Evolutionary conservation across 1,140 invertebrate species (phyloP).

Genomic region (Apis cerana): DNA sequence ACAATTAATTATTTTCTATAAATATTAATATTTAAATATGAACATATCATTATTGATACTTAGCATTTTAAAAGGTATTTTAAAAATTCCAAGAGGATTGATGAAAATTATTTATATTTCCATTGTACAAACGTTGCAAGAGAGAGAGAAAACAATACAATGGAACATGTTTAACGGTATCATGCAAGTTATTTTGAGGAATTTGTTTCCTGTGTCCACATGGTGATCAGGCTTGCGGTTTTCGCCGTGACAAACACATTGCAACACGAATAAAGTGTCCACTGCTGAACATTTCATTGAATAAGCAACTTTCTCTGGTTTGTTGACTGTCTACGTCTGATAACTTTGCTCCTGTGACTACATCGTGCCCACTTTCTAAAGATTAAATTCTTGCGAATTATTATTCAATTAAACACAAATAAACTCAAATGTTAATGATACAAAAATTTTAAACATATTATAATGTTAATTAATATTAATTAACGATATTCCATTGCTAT

Average conservation of each 20-base stretch:
- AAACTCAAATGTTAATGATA: background rate
- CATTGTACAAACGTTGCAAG: no score
- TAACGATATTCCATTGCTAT: no score
- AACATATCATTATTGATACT: no score
- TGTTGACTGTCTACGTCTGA: conserved; percentile 7
- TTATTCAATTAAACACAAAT: background rate
- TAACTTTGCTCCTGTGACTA: background rate
- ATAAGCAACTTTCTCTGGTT: conserved; percentile 29
- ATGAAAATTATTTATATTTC: background rate
- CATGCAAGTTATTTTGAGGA: background rate
- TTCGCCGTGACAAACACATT: conserved; percentile 11
- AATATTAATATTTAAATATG: no score
- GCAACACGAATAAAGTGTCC: conserved; percentile 6
- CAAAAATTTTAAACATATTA: background rate
- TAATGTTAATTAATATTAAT: no score
- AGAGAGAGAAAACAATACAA: background rate
- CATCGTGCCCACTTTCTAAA: background rate
- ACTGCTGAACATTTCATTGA: background rate
- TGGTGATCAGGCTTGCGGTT: background rate
- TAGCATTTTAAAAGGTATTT: background rate
- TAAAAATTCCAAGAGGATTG: background rate
- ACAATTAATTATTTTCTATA: no score
- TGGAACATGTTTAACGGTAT: background rate
- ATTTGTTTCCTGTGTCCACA: conserved; percentile 8
- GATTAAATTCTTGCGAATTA: background rate